These are phyloP conservation scores for Ibycter americanus DNA, from an alignment of 2,797 vertebrate species.

Conservation along the genomic window DNA sequence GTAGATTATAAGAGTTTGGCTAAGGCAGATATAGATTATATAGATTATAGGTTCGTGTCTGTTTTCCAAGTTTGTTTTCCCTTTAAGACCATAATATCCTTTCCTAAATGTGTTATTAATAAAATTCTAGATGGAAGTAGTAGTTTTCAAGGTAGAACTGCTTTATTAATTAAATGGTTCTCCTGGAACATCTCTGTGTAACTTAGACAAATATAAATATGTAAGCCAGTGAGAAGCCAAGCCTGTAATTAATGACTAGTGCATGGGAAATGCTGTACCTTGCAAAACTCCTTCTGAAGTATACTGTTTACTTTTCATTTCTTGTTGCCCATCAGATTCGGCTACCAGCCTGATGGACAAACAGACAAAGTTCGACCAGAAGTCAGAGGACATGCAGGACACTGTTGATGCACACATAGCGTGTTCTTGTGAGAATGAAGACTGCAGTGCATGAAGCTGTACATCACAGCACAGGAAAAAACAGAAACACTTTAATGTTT, in stretches of 20 bases:
- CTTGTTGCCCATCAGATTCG: constrained; percentile 49
- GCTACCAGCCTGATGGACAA: constrained; percentile 47
- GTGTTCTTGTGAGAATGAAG: constrained; percentile 50
- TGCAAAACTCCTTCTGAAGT: neutral
- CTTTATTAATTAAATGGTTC: neutral
- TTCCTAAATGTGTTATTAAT: neutral
- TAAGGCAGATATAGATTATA: neutral
- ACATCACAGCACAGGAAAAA: neutral
- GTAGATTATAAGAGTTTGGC: neutral
- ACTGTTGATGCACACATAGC: constrained; percentile 55
- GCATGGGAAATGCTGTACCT: neutral
- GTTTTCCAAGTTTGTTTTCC: neutral
- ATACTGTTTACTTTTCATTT: neutral
- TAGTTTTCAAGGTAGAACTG: neutral
- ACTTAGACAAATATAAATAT: neutral
- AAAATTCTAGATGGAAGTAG: neutral
- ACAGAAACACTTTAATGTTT: constrained; percentile 19
- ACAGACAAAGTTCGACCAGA: constrained; percentile 44
- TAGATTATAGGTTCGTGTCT: neutral
- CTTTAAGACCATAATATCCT: neutral
- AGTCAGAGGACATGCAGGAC: constrained; percentile 62
- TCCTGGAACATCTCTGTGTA: neutral
- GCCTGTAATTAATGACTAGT: neutral
- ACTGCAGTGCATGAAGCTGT: constrained; percentile 30
- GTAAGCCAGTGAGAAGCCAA: neutral